Conservation (phyloP, 92 coral and sea anemone genomes). For the Metridium senile region DNA sequence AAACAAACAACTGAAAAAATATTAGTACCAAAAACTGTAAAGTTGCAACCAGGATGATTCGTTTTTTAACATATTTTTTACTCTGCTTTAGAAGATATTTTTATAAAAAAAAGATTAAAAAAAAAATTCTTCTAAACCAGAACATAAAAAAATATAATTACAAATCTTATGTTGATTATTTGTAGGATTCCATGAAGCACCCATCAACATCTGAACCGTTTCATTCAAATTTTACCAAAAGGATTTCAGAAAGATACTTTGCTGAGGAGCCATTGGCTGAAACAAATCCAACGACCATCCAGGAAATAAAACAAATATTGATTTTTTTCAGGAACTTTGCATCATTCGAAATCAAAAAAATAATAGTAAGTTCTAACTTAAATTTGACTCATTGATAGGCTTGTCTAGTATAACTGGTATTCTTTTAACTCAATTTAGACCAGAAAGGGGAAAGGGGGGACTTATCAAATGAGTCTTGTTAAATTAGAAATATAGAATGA, state of each 20-base stretch:
- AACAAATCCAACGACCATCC: constrained; percentile 41
- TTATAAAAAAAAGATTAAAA: no score
- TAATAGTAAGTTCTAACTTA: not conserved
- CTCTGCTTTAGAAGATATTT: no score
- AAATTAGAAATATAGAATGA: no score
- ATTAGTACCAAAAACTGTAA: not conserved
- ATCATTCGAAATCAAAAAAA: not conserved
- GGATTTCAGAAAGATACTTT: constrained; percentile 37
- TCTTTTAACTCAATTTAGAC: no score
- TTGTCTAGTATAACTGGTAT: no score
- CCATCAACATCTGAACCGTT: constrained; percentile 42
- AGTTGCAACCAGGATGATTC: not conserved
- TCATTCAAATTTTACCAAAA: not conserved
- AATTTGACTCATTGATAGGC: no score
- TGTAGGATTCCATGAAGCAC: constrained; percentile 12
- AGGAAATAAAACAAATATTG: constrained; percentile 3
- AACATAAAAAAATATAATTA: not conserved
- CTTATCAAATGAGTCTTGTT: no score
- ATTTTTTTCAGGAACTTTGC: not conserved
- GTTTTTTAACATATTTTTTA: no score
- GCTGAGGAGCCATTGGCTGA: constrained; percentile 55
- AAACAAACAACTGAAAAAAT: not conserved
- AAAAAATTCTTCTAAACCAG: no score
- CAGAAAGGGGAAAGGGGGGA: no score
- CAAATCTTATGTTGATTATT: not conserved